phyloP scores from a whole-genome alignment of 2,888 invertebrate genomes.

The Caprella mutica region DNA sequence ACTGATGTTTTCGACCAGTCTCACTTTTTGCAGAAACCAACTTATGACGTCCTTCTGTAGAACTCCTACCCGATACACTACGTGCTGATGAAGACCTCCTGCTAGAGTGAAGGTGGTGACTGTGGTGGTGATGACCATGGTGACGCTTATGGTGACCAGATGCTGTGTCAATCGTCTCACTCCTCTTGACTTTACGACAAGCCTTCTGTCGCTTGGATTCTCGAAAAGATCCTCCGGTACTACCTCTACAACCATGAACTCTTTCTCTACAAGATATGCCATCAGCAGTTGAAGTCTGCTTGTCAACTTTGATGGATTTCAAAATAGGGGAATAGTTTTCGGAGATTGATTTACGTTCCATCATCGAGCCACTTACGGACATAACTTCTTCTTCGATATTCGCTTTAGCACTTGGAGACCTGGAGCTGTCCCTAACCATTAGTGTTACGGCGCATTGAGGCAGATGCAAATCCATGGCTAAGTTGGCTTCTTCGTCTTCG shows the following conservation, averaged over 20 bases:
- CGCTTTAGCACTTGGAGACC: constrained; percentile 39
- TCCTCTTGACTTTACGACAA: constrained; percentile 26
- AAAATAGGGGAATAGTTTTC: neutral
- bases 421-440: constrained; percentile 47
- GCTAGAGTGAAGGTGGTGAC: constrained; percentile 3
- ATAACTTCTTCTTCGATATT: constrained; percentile 18
- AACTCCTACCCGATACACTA: constrained; percentile 15
- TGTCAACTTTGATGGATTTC: constrained; percentile 24
- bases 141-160: constrained; percentile 4
- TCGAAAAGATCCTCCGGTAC: constrained; percentile 26
- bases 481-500: constrained; percentile 51
- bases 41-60: constrained; percentile 12
- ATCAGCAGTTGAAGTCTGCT: constrained; percentile 31
- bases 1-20: constrained; percentile 59
- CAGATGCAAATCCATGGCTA: constrained; percentile 63
- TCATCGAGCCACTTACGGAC: constrained; percentile 45
- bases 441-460: constrained; percentile 49
- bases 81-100: constrained; percentile 16
- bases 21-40: constrained; percentile 41
- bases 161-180: constrained; percentile 38
- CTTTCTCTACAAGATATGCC: constrained; percentile 22
- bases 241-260: constrained; percentile 5
- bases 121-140: constrained; percentile 3
- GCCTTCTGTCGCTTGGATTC: constrained; percentile 21
- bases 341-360: neutral